A percentile compares a stretch with the other conserved stretches of the same genome.
phyloP scores from a whole-genome alignment of 2,888 invertebrate genomes.

The Zygaena filipendulae region DNA sequence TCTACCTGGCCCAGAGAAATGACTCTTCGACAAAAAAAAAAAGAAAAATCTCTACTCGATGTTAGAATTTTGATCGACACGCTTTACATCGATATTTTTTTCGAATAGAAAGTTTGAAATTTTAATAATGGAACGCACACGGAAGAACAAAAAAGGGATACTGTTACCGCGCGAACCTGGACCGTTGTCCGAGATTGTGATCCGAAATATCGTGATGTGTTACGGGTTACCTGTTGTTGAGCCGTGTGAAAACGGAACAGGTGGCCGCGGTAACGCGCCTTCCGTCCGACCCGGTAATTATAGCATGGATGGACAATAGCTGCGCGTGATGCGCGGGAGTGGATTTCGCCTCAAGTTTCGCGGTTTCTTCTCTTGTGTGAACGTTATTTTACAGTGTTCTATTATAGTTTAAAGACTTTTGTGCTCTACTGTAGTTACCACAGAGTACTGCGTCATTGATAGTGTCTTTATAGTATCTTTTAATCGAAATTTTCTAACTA shows the following conservation, averaged over 20 bases:
- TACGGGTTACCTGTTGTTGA: constrained; percentile 48
- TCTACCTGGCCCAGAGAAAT: too few species aligned
- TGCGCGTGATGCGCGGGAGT: constrained; percentile 50
- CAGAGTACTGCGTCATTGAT: too few species aligned
- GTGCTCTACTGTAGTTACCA: too few species aligned
- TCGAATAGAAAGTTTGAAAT: constrained; percentile 3
- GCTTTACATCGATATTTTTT: too few species aligned
- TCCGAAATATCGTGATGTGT: too few species aligned
- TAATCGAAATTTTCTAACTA: too few species aligned
- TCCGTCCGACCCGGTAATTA: constrained; percentile 50
- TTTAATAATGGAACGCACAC: too few species aligned
- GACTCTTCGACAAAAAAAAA: too few species aligned
- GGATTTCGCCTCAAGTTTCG: constrained; percentile 21
- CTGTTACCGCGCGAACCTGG: constrained; percentile 35
- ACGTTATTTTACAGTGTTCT: constrained; percentile 4
- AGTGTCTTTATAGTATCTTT: too few species aligned
- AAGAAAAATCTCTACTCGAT: too few species aligned
- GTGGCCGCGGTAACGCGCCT: constrained; percentile 41
- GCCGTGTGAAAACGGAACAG: constrained; percentile 65
- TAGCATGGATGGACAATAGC: constrained; percentile 40
- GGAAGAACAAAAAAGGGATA: constrained; percentile 50
- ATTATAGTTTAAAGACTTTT: too few species aligned
- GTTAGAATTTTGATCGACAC: too few species aligned
- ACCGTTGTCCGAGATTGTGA: constrained; percentile 33
- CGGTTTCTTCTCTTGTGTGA: constrained; percentile 23